These are phyloP conservation scores for Cyrtonyx montezumae DNA, from an alignment of 2,113 vertebrate genomes.

Conservation along the genomic window DNA sequence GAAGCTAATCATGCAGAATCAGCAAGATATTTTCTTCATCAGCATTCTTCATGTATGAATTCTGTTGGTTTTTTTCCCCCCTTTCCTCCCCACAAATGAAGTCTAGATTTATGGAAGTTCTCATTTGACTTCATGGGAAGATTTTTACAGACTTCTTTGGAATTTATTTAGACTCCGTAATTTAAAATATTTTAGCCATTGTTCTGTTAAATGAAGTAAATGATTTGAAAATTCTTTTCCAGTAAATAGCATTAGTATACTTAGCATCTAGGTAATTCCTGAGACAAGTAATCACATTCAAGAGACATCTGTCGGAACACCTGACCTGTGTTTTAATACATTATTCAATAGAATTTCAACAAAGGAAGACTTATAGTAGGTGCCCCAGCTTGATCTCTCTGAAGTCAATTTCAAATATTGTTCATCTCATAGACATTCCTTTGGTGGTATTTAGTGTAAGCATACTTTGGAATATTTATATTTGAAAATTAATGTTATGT, in stretches of 20 bases:
- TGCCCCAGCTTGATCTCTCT: slow-evolving; percentile 1
- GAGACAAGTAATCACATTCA: background rate
- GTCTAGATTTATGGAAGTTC: background rate
- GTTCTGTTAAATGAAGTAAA: background rate
- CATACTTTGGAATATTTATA: background rate
- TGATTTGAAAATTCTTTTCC: background rate
- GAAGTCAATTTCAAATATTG: slow-evolving; percentile 22
- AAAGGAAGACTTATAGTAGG: background rate
- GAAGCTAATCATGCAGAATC: background rate
- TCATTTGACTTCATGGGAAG: background rate
- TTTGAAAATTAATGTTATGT: background rate
- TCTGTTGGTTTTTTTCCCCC: background rate
- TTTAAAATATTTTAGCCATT: background rate
- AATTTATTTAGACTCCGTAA: background rate
- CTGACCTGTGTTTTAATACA: background rate
- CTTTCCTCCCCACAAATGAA: background rate
- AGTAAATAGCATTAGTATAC: background rate
- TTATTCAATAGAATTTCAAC: slow-evolving; percentile 26
- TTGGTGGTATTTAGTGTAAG: background rate
- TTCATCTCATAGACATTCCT: slow-evolving; percentile 13
- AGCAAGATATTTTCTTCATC: background rate
- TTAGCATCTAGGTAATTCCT: background rate
- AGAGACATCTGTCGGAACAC: background rate
- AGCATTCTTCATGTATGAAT: background rate
- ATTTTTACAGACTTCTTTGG: background rate